Conservation (phyloP, 2,797 vertebrate species). For the Pangasius sanitwongsei region DNA sequence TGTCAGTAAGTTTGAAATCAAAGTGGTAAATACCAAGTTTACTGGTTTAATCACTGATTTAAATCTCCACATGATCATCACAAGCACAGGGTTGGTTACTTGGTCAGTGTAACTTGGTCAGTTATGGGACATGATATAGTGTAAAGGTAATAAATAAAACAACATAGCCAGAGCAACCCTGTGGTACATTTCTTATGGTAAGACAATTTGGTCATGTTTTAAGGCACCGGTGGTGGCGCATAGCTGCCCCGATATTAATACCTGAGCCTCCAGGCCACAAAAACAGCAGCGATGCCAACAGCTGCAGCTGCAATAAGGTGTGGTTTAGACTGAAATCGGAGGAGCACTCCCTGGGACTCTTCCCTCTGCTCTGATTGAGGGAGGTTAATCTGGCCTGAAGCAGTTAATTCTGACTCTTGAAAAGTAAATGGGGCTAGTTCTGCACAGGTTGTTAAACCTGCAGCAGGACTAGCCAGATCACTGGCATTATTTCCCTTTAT, state of each 20-base stretch:
- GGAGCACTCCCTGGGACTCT: not conserved
- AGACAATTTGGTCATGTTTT: not conserved
- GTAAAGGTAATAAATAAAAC: conserved; percentile 12
- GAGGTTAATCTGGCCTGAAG: not conserved
- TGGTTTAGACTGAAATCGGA: conserved; percentile 44
- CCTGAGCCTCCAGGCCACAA: conserved; percentile 71
- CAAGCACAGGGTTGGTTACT: not conserved
- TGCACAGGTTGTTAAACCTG: conserved; percentile 10
- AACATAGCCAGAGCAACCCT: not conserved
- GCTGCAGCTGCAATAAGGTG: conserved; percentile 64
- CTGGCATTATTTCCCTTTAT: conserved; percentile 5
- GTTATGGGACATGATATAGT: not conserved
- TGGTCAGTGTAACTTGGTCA: not conserved
- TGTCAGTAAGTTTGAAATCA: not conserved
- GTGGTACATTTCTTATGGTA: not conserved
- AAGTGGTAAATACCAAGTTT: not conserved
- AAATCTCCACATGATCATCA: not conserved
- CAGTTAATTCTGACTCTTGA: conserved; percentile 25
- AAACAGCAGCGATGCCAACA: conserved; percentile 63
- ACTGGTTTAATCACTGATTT: not conserved
- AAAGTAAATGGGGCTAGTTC: not conserved
- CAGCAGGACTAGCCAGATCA: conserved; percentile 8
- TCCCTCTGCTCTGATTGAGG: conserved; percentile 34
- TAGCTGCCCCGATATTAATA: conserved; percentile 57
- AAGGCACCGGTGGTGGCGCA: not conserved